phyloP scores from a whole-genome alignment of 2,888 invertebrate species.

The Tachina fera region DNA sequence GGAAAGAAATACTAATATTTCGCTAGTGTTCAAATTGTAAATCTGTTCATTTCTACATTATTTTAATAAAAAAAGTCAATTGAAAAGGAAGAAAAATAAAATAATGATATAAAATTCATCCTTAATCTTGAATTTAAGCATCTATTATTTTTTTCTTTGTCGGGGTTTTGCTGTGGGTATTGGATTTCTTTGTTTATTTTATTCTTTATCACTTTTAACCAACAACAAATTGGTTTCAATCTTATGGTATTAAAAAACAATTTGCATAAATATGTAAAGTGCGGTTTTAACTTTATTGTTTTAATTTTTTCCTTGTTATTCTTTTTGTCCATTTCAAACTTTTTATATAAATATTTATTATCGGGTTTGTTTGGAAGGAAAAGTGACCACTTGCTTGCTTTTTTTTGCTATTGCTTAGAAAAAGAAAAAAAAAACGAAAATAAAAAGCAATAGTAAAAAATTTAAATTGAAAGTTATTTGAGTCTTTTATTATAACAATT shows the following conservation, averaged over 20 bases:
- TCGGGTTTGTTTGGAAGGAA: constrained; percentile 16
- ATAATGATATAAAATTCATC: not conserved
- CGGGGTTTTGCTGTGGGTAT: not conserved
- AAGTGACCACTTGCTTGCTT: constrained; percentile 30
- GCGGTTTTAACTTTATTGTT: not conserved
- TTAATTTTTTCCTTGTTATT: not conserved
- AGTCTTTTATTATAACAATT: too few species aligned
- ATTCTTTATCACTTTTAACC: not conserved
- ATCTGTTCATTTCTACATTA: too few species aligned
- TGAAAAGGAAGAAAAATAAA: not conserved
- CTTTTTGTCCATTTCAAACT: not conserved
- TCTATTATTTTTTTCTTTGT: not conserved
- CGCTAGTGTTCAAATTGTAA: too few species aligned
- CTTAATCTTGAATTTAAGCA: not conserved
- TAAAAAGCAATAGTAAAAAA: too few species aligned
- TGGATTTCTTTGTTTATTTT: not conserved
- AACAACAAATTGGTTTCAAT: constrained; percentile 64
- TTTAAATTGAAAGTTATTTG: too few species aligned
- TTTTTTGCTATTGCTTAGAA: too few species aligned
- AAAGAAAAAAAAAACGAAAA: too few species aligned
- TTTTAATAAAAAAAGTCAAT: too few species aligned
- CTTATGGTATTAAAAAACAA: constrained; percentile 58
- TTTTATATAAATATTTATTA: constrained; percentile 12
- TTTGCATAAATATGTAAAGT: constrained; percentile 60
- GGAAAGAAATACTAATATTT: too few species aligned